phyloP scores from a whole-genome alignment of 2,113 vertebrate species.

The Sphyrna mokarran region DNA sequence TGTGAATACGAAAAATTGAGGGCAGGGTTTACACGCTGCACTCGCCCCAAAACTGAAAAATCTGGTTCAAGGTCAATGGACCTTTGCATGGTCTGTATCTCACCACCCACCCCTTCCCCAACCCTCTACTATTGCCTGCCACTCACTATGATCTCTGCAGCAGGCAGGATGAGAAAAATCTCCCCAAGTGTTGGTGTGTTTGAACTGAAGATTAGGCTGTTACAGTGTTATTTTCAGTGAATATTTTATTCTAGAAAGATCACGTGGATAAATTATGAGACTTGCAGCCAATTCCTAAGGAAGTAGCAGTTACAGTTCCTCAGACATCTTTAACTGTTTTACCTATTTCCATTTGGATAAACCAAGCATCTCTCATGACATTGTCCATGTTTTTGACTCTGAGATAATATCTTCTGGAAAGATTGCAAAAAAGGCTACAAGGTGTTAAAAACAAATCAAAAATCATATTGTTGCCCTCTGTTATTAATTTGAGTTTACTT shows the following conservation, averaged over 20 bases:
- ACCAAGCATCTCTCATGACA: neutral
- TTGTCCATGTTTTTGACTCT: neutral
- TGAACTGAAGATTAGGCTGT: neutral
- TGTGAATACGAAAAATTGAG: neutral
- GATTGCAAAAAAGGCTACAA: neutral
- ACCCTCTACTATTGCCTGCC: too few relatives aligned
- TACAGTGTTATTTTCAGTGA: neutral
- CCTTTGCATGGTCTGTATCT: too few relatives aligned
- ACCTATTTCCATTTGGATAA: neutral
- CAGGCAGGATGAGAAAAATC: too few relatives aligned
- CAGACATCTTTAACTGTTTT: neutral
- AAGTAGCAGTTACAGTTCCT: neutral
- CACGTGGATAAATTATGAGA: neutral
- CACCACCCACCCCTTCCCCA: too few relatives aligned
- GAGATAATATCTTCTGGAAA: neutral
- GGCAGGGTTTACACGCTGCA: too few relatives aligned
- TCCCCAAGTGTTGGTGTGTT: neutral
- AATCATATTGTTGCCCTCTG: neutral
- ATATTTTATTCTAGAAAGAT: neutral
- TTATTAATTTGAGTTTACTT: neutral
- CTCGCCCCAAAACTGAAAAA: too few relatives aligned
- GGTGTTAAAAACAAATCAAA: neutral
- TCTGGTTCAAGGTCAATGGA: too few relatives aligned
- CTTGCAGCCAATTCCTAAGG: neutral
- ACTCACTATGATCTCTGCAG: too few relatives aligned